Conservation (phyloP, 1,140 invertebrate species). For the Elysia chlorotica region DNA sequence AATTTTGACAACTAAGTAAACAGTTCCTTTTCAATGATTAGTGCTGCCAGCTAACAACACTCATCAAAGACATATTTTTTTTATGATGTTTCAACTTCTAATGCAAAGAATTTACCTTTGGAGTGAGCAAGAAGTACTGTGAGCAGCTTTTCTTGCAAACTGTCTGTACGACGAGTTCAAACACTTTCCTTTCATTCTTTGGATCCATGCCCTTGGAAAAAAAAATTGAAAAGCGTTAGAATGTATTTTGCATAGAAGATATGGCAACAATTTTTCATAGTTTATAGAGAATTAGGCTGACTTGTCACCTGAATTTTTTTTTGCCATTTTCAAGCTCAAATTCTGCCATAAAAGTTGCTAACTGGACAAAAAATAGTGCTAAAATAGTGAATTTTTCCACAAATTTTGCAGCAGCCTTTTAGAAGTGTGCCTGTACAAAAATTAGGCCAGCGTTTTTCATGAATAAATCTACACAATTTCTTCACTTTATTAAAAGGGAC, state of each 20-base stretch:
- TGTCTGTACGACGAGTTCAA: constrained; percentile 82
- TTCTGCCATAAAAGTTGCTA: not conserved
- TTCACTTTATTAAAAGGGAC: too few relatives aligned
- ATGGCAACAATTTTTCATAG: not conserved
- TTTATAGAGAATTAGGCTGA: not conserved
- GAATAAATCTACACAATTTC: too few relatives aligned
- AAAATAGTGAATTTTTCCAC: not conserved
- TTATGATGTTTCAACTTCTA: not conserved
- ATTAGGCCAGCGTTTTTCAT: too few relatives aligned
- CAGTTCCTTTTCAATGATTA: not conserved
- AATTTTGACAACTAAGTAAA: too few relatives aligned
- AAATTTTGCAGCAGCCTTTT: too few relatives aligned
- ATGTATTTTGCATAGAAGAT: not conserved
- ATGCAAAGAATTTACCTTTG: constrained; percentile 73
- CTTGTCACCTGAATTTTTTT: too few relatives aligned
- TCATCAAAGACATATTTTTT: not conserved
- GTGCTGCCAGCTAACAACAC: not conserved
- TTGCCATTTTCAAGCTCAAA: too few relatives aligned
- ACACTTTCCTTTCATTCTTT: constrained; percentile 85
- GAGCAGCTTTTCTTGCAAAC: constrained; percentile 72
- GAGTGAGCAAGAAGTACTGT: constrained; percentile 92
- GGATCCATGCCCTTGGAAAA: constrained; percentile 84
- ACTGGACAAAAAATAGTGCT: not conserved
- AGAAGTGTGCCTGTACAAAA: too few relatives aligned
- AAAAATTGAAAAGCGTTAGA: not conserved